Base-by-base conservation (phyloP, 1,140 invertebrate genomes). In the Drosophila subobscura region DNA sequence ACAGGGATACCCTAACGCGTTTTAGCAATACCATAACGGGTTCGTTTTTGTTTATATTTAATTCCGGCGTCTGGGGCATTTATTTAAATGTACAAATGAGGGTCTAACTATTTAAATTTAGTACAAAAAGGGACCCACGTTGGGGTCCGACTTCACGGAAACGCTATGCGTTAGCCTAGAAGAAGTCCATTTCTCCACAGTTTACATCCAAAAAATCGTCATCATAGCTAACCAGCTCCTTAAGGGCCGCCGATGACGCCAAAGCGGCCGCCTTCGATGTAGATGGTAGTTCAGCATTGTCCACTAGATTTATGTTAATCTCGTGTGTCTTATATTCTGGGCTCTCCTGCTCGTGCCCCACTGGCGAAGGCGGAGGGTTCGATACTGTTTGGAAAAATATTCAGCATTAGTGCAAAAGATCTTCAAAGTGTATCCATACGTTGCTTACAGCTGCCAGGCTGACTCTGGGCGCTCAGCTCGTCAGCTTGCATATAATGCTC, bases 301-400 rank as follows among this genome's bases (percentile, higher is more conserved):
- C 83, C 27, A 92, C 91, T 64, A 93, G 92, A 68, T 93, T 92
- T 64, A 93, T 93, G 58, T 93, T 92, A 70, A 93, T 93, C 66
- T 92, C 92, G 72, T 93, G 93, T 10, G 92, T 91, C 65, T 93
- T 92, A 8, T 93, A 93, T 76, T 95, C 95, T 57, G 94, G 94
- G 55, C 94, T 94, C 84, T 80, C 72, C 22, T 95, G 94, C 77
- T 96, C 95, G 22, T 95, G 94, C 0, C 95, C 96, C 37, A 95
- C 95, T 4, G 95, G 95, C 33, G 95, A 96, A 8, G 95, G 95
- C 10, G 95, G 95, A 22, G 95, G 95, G 92, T 96, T 96, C 4
- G 94, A 95, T 37, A 95, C 94, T 89, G 45, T 16, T 56, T 72
- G 8, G 0, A 45, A 56, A 53, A 42, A 20, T 0, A 12, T n/a